A percentile compares a stretch with the other conserved stretches of the same genome.
Conservation (phyloP, 2,888 invertebrate species). For the Gnatocerus cornutus region DNA sequence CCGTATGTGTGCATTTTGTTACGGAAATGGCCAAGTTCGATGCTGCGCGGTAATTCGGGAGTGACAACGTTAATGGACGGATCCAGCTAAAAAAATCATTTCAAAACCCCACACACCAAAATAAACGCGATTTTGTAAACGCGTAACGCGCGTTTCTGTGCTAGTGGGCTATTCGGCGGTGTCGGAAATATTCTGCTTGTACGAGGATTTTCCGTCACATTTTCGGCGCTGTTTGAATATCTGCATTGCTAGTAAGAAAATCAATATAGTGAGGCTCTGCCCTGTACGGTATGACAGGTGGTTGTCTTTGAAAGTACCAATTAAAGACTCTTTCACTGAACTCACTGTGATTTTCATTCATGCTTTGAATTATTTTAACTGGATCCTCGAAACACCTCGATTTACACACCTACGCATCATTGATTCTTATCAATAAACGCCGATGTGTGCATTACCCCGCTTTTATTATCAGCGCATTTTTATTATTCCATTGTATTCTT, state of each 20-base stretch:
- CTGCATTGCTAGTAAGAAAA: conserved; percentile 71
- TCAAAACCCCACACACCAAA: conserved; percentile 61
- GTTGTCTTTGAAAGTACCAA: conserved; percentile 62
- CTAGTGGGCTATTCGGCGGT: conserved; percentile 23
- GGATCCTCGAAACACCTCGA: conserved; percentile 12
- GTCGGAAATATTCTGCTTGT: conserved; percentile 6
- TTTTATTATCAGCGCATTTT: conserved; percentile 17
- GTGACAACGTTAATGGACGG: conserved; percentile 60
- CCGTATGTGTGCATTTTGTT: conserved; percentile 51
- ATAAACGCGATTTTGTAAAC: conserved; percentile 60
- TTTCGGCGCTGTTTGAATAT: conserved; percentile 66
- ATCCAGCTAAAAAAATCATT: conserved; percentile 59
- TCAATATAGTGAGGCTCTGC: conserved; percentile 70
- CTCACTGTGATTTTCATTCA: conserved; percentile 29
- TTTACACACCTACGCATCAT: conserved; percentile 23
- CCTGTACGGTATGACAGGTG: conserved; percentile 69
- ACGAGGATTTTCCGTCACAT: conserved; percentile 22
- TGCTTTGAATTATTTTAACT: conserved; percentile 5
- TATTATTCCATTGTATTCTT: conserved; percentile 34
- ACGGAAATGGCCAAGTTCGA: conserved; percentile 36
- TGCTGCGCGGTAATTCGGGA: conserved; percentile 53
- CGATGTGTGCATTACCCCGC: conserved; percentile 7
- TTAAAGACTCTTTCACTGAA: conserved; percentile 17
- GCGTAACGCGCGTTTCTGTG: conserved; percentile 50
- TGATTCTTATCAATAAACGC: conserved; percentile 23